Base-by-base conservation (phyloP, 2,888 invertebrate species). In the Macrophya annulata region DNA sequence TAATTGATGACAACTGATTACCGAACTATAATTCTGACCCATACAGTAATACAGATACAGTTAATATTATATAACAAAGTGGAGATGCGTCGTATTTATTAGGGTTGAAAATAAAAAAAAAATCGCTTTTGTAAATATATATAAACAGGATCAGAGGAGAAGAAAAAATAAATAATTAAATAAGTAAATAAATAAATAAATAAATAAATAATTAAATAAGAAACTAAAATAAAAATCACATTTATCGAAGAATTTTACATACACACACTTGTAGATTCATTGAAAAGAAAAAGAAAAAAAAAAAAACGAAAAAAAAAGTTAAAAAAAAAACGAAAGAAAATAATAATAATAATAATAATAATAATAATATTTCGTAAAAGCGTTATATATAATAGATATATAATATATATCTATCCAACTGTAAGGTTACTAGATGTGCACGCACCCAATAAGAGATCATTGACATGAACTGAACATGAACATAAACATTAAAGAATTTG, bases 101-200 rank as follows among this genome's bases (percentile, higher is more conserved):
- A 84, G 25, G 68, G 51, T 12, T 37, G 25, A 12, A 37, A 21
- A 62, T 25, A 37, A 15, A 37, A 40, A 65, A 62, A 15, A 21
- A 68, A 68, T 72, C 71, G 68, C 45, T 84, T 84, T 72, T 84
- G 72, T 84, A 84, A 84, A 84, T 84, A 83, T 21, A 15, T 0
- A 74, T 45, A 45, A 12, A 74, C 45, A 72, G n/a, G 37, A 72
- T 8, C 8, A 6, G 45, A 74, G 25, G 6, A 45, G 43, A 43
- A 10, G 21, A 45, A 74, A 43, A 25, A n/a, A 5, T n/a, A n/a
- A n/a, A n/a, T n/a, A n/a, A 48, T 21, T 10, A 12, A 74, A 31
- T 31, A 31, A 31, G n/a, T n/a, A n/a, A 31, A 31, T 12, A 37
- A 68, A n/a, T n/a, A n/a, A n/a, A n/a, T n/a, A n/a, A n/a, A n/a